Percentiles rank a stretch among this genome's conserved stretches.
Conservation (phyloP, 2,113 vertebrate genomes). For the Columba livia region DNA sequence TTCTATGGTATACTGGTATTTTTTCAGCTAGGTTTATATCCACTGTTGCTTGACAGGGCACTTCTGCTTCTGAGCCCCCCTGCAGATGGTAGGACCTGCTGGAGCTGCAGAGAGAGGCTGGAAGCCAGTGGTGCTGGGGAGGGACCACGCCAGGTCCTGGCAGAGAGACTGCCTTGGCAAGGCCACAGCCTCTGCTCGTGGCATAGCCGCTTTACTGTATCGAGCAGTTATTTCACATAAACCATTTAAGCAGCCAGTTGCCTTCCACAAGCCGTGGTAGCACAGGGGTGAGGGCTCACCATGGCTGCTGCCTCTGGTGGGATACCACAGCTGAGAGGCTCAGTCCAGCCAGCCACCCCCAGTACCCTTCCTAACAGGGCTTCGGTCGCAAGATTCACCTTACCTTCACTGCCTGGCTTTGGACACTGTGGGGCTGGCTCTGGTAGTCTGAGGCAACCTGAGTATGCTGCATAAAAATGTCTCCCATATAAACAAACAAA, state of each 20-base stretch:
- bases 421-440: background rate
- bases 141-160: too few relatives aligned
- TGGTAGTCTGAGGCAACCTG: background rate
- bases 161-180: background rate
- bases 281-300: background rate
- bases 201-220: fast-evolving
- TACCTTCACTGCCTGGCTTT: background rate
- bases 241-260: fast-evolving
- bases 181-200: background rate
- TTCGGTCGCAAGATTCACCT: fast-evolving
- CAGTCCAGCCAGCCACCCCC: background rate
- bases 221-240: fast-evolving
- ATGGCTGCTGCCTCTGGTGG: background rate
- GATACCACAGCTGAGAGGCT: background rate
- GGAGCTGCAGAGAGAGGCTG: fast-evolving
- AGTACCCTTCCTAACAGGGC: background rate
- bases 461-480: background rate
- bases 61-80: background rate
- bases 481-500: background rate
- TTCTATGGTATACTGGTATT: background rate
- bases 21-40: background rate
- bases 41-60: background rate
- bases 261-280: fast-evolving
- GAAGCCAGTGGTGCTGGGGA: fast-evolving
- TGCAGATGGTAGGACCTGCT: fast-evolving